Evolutionary conservation across 2,888 invertebrate genomes (phyloP), one percentile per base, ranked within the genome.

Genomic region (Drosophila mayaguana): DNA sequence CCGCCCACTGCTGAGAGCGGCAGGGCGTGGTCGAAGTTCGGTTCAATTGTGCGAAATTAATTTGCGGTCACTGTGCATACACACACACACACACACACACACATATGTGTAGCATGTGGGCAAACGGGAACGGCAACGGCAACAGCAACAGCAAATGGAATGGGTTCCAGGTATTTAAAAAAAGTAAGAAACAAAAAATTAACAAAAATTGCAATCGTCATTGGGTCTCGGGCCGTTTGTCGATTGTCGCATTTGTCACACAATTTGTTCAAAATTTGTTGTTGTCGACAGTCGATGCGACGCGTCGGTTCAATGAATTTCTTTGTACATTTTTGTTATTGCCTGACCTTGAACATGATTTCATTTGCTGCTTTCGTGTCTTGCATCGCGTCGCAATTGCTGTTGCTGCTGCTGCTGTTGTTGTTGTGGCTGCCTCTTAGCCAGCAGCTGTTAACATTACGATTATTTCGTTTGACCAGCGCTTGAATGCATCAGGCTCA

Each of bases 251-350:
- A 51, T 59, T 48, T 76, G 76, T 75, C 76, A 46, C 50, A 75
- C 42, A 78, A 66, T 55, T 66, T 66, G 66, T 34, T 66, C 3
- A 66, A 51, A 64, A 51, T 51, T 51, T 51, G 51, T 38, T 74
- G 71, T 79, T 74, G 71, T 72, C 56, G 61, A 62, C 66, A 72
- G 78, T 38, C 34, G 45, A 7, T 18, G 75, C 48, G 50, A 7
- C 34, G 51, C 51, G 36, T 50, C 80, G 75, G 88, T 88, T 84
- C 88, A 86, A 76, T 76, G 88, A 88, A 83, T 88, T 72, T 88
- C 69, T 76, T 72, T 57, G 54, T 55, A 38, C 61, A 73, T 64
- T 67, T 65, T 65, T 67, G 54, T 54, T 55, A 70, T 54, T 54
- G 59, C 34, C 51, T 73, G 88, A 84, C 84, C 84, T 84, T 84